Evolutionary conservation across 2,797 vertebrate genomes (phyloP), one percentile per base, ranked within the genome.

Genomic region (Coregonus ussuriensis): DNA sequence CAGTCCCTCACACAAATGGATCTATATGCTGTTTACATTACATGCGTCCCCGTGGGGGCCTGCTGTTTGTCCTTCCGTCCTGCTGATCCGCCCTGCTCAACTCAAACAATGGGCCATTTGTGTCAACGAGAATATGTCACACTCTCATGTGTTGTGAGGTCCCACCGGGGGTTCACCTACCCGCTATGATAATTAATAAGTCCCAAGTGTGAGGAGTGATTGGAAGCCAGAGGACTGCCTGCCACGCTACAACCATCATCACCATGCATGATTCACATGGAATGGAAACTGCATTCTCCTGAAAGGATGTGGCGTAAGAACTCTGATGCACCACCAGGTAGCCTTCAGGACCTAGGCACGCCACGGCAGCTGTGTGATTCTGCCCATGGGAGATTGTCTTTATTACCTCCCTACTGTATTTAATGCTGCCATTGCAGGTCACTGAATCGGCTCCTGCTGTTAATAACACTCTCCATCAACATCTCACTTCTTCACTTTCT

Each of bases 141-240:
- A 78, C 68, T 80, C 76, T 81, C 75, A 74, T 82, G 80, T 83
- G 75, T 74, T 81, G 78, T 67, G 75, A 67, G 66, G 76, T 86
- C 88, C 87, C 85, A 79, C 54, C 0, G 47, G 72, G 75, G 59
- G 56, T 63, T 77, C 83, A 74, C 76, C 67, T 73, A 67, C 53
- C 79, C 79, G 81, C 72, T 69, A 59, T 71, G 87, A 90, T 83
- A 80, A 87, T 81, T 84, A 87, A 90, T 83, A 80, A 87, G 83
- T 84, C 79, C 80, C 85, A 65, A 29, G 76, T 74, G 80, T 77
- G 81, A 41, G 6, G 56, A 59, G 18, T 21, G 6, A 59, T n/a
- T 59, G 56, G 56, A 59, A 59, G 18, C 7, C 18, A 6, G 56
- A 54, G 53, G 53, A 54, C 53, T 16, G 18, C 56, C 56, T 59